These are phyloP conservation scores for Lagothrix lagotricha DNA, from an alignment of 2,797 vertebrate species.

Conservation along the genomic window DNA sequence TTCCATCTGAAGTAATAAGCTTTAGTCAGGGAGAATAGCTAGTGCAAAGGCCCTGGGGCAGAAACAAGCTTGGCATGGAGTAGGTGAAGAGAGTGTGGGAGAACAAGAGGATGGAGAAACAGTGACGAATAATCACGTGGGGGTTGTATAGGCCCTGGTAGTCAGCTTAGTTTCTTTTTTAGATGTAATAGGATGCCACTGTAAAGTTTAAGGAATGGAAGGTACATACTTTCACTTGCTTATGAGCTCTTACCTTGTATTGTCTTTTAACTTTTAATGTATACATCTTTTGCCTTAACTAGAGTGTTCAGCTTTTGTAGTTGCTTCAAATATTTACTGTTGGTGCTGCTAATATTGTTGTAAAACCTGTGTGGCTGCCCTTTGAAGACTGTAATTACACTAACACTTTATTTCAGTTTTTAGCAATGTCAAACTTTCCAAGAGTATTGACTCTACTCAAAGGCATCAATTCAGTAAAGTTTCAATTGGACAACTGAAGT, in stretches of 20 bases:
- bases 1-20: not conserved
- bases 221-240: not conserved
- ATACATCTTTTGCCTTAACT: not conserved
- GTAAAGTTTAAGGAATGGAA: not conserved
- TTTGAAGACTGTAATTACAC: conserved; percentile 21
- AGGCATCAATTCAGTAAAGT: conserved; percentile 32
- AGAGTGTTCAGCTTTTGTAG: not conserved
- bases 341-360: not conserved
- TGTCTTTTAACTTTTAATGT: not conserved
- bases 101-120: not conserved
- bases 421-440: conserved; percentile 35
- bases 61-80: not conserved
- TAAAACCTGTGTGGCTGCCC: not conserved
- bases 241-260: not conserved
- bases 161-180: not conserved
- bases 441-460: conserved; percentile 19
- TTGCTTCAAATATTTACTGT: not conserved
- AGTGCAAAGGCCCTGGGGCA: not conserved
- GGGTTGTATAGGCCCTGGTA: not conserved
- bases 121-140: not conserved
- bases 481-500: conserved; percentile 47
- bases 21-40: not conserved
- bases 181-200: not conserved
- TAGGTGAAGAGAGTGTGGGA: not conserved
- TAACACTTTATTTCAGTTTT: conserved; percentile 45